A percentile compares a stretch with the other conserved stretches of the same genome.
phyloP scores from a whole-genome alignment of 2,797 vertebrate genomes.

The Leucoraja ocellata region DNA sequence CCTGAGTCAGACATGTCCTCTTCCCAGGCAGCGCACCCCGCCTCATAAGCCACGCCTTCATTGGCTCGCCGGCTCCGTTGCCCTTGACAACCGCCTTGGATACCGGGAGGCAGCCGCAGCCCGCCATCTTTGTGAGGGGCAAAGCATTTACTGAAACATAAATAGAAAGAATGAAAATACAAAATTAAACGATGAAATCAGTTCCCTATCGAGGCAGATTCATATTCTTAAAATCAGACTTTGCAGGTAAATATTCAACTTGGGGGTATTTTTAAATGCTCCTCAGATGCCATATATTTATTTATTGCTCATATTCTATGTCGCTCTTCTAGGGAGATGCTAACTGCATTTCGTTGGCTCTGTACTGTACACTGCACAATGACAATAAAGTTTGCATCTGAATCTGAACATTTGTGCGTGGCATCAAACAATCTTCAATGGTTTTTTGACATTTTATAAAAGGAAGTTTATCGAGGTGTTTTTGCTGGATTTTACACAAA shows the following conservation, averaged over 20 bases:
- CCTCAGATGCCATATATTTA: background rate
- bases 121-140: conserved; percentile 20
- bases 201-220: background rate
- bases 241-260: too few relatives aligned
- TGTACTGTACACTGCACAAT: too few relatives aligned
- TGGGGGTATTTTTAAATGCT: too few relatives aligned
- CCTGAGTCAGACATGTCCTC: conserved; percentile 30
- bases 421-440: background rate
- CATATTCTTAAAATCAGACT: too few relatives aligned
- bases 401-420: background rate
- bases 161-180: too few relatives aligned
- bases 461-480: background rate
- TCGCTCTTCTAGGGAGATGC: too few relatives aligned
- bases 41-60: background rate
- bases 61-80: conserved; percentile 1
- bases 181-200: background rate
- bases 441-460: background rate
- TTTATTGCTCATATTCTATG: too few relatives aligned
- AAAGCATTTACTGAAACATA: background rate
- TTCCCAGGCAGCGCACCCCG: background rate
- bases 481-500: background rate
- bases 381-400: too few relatives aligned
- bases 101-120: background rate
- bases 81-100: background rate
- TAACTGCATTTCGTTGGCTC: too few relatives aligned